Conservation (phyloP, 2,113 vertebrate species). For the Oxygymnocypris stewartii region DNA sequence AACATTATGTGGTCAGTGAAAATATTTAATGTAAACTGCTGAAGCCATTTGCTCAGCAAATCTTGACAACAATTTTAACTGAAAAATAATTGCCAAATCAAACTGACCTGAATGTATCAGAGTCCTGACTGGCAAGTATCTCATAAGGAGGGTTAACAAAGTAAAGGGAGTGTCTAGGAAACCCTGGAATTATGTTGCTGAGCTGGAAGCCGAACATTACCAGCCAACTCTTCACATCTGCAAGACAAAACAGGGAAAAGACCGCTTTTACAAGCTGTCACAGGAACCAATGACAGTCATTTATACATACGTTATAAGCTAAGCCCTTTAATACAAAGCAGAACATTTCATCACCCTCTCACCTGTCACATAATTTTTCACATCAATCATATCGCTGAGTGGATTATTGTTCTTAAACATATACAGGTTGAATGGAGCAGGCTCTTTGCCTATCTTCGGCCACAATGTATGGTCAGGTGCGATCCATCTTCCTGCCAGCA, state of each 20-base stretch:
- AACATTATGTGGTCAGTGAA: not conserved
- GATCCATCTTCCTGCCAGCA: conserved; percentile 87
- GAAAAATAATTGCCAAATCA: not conserved
- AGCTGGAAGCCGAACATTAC: conserved; percentile 93
- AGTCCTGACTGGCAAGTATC: conserved; percentile 81
- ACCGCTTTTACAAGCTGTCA: not conserved
- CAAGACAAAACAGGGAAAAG: conserved; percentile 43
- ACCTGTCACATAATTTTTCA: conserved; percentile 90
- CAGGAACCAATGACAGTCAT: not conserved
- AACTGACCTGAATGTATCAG: conserved; percentile 83
- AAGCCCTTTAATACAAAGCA: too few species aligned
- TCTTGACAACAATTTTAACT: not conserved
- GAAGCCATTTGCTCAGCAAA: not conserved
- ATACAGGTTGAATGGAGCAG: conserved; percentile 85
- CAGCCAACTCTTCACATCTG: conserved; percentile 92
- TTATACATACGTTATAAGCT: too few species aligned
- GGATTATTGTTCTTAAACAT: conserved; percentile 93
- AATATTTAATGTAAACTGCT: not conserved
- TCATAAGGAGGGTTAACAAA: conserved; percentile 86
- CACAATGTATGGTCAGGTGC: conserved; percentile 85
- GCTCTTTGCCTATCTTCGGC: conserved; percentile 84
- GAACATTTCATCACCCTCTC: not conserved
- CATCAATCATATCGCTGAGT: conserved; percentile 85
- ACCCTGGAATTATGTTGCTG: conserved; percentile 90
- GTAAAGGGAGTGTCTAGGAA: conserved; percentile 85